Conservation (phyloP, 2,888 invertebrate genomes). For the Gastrophysa polygoni region DNA sequence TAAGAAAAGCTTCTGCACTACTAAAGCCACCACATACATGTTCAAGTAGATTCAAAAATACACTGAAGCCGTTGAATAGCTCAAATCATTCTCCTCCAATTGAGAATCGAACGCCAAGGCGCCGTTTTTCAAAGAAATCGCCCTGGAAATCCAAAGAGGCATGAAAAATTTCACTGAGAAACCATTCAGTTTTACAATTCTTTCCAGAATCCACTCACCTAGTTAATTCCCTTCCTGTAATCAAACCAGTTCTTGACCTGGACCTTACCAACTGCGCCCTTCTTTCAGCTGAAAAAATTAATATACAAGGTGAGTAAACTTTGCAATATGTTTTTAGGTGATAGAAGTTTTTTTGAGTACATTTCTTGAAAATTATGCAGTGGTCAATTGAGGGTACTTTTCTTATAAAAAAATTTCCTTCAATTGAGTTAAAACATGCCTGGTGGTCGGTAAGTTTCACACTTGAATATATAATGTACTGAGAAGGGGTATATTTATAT, state of each 20-base stretch:
- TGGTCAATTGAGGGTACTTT: too few species aligned
- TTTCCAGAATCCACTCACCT: conserved; percentile 61
- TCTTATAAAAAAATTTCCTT: too few species aligned
- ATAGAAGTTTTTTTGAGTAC: too few species aligned
- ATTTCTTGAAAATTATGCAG: too few species aligned
- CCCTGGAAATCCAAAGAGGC: conserved; percentile 33
- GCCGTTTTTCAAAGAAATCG: conserved; percentile 35
- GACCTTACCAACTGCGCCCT: conserved; percentile 89
- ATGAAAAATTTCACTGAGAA: background rate
- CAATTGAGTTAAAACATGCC: too few species aligned
- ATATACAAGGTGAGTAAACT: background rate
- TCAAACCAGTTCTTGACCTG: conserved; percentile 81
- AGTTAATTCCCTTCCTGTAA: conserved; percentile 71
- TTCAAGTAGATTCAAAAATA: conserved; percentile 36
- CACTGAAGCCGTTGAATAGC: conserved; percentile 40
- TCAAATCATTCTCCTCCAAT: conserved; percentile 37
- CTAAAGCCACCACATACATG: conserved; percentile 8
- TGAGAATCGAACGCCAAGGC: conserved; percentile 24
- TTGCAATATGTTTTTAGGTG: too few species aligned
- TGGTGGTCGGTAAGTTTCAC: too few species aligned
- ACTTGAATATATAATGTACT: too few species aligned
- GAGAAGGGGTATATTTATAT: too few species aligned
- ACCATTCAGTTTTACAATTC: background rate
- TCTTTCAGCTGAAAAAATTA: conserved; percentile 74
- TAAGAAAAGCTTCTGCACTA: background rate